A percentile compares a stretch with the other conserved stretches of the same genome.
These are phyloP conservation scores for Apamea crenata DNA, from an alignment of 2,888 invertebrate genomes.

Conservation along the genomic window DNA sequence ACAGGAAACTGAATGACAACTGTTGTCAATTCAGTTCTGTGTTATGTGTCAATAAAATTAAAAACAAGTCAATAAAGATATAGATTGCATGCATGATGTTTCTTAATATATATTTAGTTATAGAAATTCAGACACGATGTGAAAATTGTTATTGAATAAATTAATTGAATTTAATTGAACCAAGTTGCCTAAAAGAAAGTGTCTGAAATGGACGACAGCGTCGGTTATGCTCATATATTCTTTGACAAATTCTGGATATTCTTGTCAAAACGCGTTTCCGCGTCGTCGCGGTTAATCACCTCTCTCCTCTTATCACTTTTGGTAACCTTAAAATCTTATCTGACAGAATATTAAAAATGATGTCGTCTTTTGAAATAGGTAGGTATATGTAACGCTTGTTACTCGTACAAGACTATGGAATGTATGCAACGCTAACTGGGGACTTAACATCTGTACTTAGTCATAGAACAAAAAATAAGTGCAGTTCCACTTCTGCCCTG, in stretches of 20 bases:
- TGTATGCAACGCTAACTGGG: no score
- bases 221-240: background rate
- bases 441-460: no score
- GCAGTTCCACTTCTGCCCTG: no score
- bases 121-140: no score
- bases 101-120: no score
- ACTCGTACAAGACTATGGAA: background rate
- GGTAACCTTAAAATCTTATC: background rate
- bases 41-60: constrained; percentile 2
- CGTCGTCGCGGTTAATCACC: background rate
- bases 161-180: no score
- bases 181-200: background rate
- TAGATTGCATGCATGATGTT: no score
- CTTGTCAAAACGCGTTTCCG: background rate
- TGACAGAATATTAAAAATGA: background rate
- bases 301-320: background rate
- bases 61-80: no score
- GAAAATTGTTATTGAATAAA: no score
- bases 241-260: background rate
- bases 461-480: no score
- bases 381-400: background rate
- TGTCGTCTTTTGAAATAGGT: background rate
- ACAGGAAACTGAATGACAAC: background rate
- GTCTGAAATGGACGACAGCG: background rate
- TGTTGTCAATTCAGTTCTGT: background rate